Percentiles rank a stretch among this genome's conserved stretches.
These are phyloP conservation scores for Agapetus fuscipes DNA, from an alignment of 2,888 invertebrate genomes.

Conservation along the genomic window DNA sequence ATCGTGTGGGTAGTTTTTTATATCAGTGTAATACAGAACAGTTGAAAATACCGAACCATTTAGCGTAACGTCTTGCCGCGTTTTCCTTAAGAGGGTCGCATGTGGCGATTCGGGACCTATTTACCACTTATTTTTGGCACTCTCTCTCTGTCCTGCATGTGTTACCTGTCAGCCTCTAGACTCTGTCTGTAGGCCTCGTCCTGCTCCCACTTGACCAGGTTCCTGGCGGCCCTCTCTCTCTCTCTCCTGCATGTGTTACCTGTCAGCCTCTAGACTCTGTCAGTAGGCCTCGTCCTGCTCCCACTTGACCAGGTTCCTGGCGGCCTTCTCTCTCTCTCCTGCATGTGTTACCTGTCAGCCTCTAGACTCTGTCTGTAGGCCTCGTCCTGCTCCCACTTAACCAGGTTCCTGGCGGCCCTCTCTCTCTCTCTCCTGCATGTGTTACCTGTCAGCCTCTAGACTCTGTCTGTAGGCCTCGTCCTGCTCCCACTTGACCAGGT, in stretches of 20 bases:
- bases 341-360: conserved; percentile 76
- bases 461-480: conserved; percentile 90
- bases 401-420: conserved; percentile 76
- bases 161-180: conserved; percentile 76
- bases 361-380: conserved; percentile 87
- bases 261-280: conserved; percentile 77
- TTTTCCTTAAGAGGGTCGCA: no score
- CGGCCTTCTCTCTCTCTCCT: conserved; percentile 82
- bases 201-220: conserved; percentile 85
- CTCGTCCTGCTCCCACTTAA: conserved; percentile 88
- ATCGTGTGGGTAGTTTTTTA: no score
- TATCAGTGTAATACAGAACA: no score
- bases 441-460: conserved; percentile 76
- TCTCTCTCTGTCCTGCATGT: no score
- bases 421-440: no score
- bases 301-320: conserved; percentile 77
- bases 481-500: conserved; percentile 85
- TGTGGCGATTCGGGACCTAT: no score
- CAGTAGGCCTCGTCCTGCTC: conserved; percentile 94
- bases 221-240: conserved; percentile 79
- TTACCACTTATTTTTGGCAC: no score
- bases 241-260: no score
- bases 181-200: conserved; percentile 90
- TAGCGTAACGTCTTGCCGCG: no score
- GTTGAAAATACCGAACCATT: no score